Evolutionary conservation across 2,888 invertebrate species (phyloP), one percentile per base, ranked within the genome.

Genomic region (Scaeva pyrastri): DNA sequence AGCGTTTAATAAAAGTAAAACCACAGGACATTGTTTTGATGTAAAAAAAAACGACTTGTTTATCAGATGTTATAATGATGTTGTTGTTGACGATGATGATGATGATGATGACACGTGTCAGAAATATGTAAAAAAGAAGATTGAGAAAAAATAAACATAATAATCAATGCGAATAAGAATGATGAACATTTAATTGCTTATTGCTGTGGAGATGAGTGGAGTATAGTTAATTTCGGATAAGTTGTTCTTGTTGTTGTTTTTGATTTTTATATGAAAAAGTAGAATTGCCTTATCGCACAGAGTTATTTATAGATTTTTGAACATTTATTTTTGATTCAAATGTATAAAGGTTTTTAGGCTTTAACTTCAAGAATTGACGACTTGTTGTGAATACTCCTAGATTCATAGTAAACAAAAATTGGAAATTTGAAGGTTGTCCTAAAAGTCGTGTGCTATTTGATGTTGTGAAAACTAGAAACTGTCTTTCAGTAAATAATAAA

Each of bases 101-200:
- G 43, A 82, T 48, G 77, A 52, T 68, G 55, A 76, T 50, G 83
- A 41, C 83, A 74, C 83, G 83, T 83, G 83, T 64, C 73, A 68
- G 26, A 73, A 77, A 60, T 55, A 56, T 73, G 70, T 62, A 55
- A 50, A 41, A 68, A 64, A 43, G 23, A 43, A 62, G 3, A 41
- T 50, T 50, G 21, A 21, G 12, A 50, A 21, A 50, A 21, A 50
- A 21, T 31, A 31, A 31, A 5, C 31, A 31, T 7, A 2, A 31
- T 31, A 7, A 31, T 31, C 2, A 31, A 2, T 3, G 8, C 8
- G 31, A 31, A 31, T 31, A 31, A 31, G 31, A 31, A 31, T 31
- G 31, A 50, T 23, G 81, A 64, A 50, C 48, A 62, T 43, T 76
- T 64, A 64, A 56, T 48, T 75, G 70, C 55, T 41, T 64, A 52